These are phyloP conservation scores for Porites divaricata DNA, from an alignment of 92 coral and sea anemone genomes.

Conservation along the genomic window DNA sequence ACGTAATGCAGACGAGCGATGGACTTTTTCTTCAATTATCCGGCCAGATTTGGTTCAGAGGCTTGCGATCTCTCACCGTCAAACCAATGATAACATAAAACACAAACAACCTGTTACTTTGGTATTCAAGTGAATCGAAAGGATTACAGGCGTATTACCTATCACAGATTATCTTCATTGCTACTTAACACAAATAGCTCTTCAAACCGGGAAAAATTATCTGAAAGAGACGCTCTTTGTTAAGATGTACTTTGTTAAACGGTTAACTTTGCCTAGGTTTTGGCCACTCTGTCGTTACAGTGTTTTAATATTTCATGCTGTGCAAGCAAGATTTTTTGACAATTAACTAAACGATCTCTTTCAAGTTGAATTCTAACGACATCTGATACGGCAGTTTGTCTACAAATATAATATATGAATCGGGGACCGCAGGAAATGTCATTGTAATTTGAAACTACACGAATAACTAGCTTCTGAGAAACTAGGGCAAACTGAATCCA, in stretches of 20 bases:
- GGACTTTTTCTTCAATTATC: neutral
- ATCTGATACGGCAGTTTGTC: too few relatives aligned
- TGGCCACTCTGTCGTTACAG: neutral
- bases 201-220: too few relatives aligned
- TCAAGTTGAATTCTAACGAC: too few relatives aligned
- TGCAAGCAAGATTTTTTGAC: slow-evolving; percentile 20
- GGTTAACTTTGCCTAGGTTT: neutral
- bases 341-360: slow-evolving; percentile 27
- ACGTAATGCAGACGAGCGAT: neutral
- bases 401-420: too few relatives aligned
- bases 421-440: too few relatives aligned
- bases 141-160: neutral
- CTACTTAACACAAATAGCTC: neutral
- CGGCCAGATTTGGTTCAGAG: neutral
- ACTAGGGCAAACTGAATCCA: too few relatives aligned
- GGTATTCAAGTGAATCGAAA: slow-evolving; percentile 6
- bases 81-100: neutral
- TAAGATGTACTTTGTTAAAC: too few relatives aligned
- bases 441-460: too few relatives aligned
- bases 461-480: too few relatives aligned
- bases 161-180: neutral
- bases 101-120: slow-evolving; percentile 13
- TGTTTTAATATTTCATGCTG: slow-evolving; percentile 18
- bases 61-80: neutral
- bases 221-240: too few relatives aligned